Evolutionary conservation across 2,888 invertebrate genomes (phyloP), one percentile per base, ranked within the genome.

Genomic region (Diaprepes abbreviatus): DNA sequence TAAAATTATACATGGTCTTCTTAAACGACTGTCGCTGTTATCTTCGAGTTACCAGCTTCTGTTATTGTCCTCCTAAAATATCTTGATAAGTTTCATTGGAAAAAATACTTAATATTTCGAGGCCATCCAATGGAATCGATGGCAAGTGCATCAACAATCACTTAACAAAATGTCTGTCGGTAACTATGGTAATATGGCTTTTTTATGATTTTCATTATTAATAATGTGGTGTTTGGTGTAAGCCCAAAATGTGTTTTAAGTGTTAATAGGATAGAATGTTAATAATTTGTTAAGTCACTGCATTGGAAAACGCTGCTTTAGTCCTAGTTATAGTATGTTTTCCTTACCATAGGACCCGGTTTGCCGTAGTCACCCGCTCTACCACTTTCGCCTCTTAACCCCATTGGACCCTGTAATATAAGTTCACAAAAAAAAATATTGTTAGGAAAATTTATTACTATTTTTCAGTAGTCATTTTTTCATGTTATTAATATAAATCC

Each of bases 301-400:
- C 80, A 80, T 80, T 80, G 79, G 67, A 66, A 71, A 66, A 62
- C 58, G 57, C 66, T 64, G 59, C 58, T 60, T 33, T 58, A 64
- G 62, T 62, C 66, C 62, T 57, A 67, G 65, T 66, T 66, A 72
- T 82, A 83, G 78, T 79, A 81, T 76, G 79, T 77, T 80, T 84
- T 83, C 88, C 93, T 92, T 89, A 94, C 94, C 91, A 90, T 88
- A 71, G 90, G 87, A 62, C 94, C 94, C 78, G 89, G 85, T 82
- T 92, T 92, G 75, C 94, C 94, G 78, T 89, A 86, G 81, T 91
- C 91, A 75, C 91, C 91, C 75, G 89, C 86, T 79, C 89, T 87
- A 75, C 93, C 93, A 76, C 88, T 85, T 83, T 92, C 93, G 59
- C 93, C 93, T 82, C 92, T 90, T 76, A 91, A 87, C 78, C 92